Conservation (phyloP, 2,888 invertebrate species). For the Anagyrus pseudococci region DNA sequence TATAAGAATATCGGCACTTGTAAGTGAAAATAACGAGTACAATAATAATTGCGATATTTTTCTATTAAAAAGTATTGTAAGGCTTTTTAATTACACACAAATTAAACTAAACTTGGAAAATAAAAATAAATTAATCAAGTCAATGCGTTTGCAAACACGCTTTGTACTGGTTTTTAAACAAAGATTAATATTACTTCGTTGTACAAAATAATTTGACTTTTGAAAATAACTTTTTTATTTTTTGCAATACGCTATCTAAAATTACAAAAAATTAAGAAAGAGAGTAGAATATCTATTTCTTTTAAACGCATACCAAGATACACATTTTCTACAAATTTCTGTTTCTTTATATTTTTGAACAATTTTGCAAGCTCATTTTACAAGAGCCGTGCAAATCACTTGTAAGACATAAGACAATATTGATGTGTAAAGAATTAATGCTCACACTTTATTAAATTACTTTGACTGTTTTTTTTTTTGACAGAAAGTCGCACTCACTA, state of each 20-base stretch:
- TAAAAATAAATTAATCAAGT: constrained; percentile 4
- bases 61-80: too few relatives aligned
- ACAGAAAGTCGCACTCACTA: background rate
- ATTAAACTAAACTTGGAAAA: too few relatives aligned
- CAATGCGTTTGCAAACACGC: too few relatives aligned
- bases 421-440: constrained; percentile 29
- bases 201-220: constrained; percentile 4
- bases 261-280: too few relatives aligned
- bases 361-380: constrained; percentile 18
- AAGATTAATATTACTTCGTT: constrained; percentile 3
- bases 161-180: background rate
- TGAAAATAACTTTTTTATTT: background rate
- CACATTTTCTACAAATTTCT: too few relatives aligned
- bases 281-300: too few relatives aligned
- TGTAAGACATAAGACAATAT: constrained; percentile 17
- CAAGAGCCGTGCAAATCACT: constrained; percentile 11
- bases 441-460: constrained; percentile 1
- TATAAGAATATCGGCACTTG: constrained; percentile 6
- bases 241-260: too few relatives aligned
- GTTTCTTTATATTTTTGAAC: background rate
- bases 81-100: too few relatives aligned
- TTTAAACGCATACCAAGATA: too few relatives aligned
- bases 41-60: too few relatives aligned
- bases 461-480: background rate
- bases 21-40: too few relatives aligned